Evolutionary conservation across 2,888 invertebrate species (phyloP), one percentile per base, ranked within the genome.

Genomic region (Galerucella pusilla): DNA sequence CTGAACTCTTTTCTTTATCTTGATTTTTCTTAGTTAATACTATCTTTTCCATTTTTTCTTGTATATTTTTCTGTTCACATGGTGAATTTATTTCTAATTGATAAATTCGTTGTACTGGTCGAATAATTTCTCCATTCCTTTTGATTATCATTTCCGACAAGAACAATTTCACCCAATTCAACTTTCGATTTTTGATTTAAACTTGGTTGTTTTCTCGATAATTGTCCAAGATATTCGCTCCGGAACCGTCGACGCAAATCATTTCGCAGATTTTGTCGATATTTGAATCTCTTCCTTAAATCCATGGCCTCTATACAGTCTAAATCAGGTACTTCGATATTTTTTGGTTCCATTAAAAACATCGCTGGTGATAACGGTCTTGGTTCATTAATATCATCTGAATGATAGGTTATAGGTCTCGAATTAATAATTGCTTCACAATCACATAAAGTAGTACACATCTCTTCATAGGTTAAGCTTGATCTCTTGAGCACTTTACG

Each of bases 251-350:
- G 45, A 10, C 66, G 20, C 10, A 46, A 49, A 46, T 66, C 46
- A n/a, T 42, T 46, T 45, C 49, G 45, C 46, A 49, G 46, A 20
- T 66, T 46, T 25, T 66, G 16, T 46, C n/a, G 66, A 66, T 66
- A 66, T 14, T 54, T 1, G 14, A 67, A 52, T 54, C 67, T 52
- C 12, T 28, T 67, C 6, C 54, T 67, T 28, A 20, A 67, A 54
- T 54, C 20, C 20, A 25, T 67, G 4, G 54, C 11, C 52, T 67
- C 67, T 16, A 67, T 67, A 25, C 35, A 28, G 49, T 52, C 68
- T 14, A 68, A 28, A 12, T 52, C 68, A n/a, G 57, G 68, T 14
- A 68, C 68, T 68, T 35, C 68, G 11, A 54, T 49, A n/a, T n/a
- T n/a, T n/a, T n/a, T n/a, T n/a, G n/a, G n/a, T n/a, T n/a, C n/a